Evolutionary conservation across 2,888 invertebrate genomes (phyloP).

Genomic region (Aleiodes testaceus): DNA sequence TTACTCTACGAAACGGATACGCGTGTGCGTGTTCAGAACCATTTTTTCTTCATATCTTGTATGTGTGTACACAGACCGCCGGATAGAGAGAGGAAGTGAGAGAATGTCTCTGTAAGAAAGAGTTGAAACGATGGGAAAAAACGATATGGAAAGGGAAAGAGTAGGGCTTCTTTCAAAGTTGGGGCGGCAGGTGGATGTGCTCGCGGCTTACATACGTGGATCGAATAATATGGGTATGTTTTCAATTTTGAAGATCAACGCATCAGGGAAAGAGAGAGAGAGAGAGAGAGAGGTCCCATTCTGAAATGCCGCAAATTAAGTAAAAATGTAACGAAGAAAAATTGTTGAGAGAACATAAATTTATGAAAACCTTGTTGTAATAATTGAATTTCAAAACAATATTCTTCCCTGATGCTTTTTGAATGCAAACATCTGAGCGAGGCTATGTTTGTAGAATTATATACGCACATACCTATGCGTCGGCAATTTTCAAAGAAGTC

Average conservation of each 20-base stretch:
- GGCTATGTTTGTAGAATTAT: conserved; percentile 25
- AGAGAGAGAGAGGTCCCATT: background rate
- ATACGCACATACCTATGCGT: conserved; percentile 46
- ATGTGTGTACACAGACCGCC: background rate
- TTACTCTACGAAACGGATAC: conserved; percentile 12
- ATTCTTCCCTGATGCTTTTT: conserved; percentile 42
- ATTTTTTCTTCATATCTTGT: background rate
- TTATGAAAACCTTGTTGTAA: conserved; percentile 7
- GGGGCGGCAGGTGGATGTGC: conserved; percentile 66
- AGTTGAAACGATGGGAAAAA: background rate
- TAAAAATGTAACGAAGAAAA: background rate
- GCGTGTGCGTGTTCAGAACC: conserved; percentile 41
- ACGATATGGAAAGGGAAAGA: background rate
- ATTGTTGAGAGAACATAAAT: background rate
- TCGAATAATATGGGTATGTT: conserved; percentile 28
- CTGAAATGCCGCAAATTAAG: background rate
- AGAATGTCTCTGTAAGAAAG: background rate
- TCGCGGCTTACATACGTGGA: conserved; percentile 47
- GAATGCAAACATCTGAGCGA: background rate
- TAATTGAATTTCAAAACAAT: conserved; percentile 57
- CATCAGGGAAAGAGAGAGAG: too few species aligned
- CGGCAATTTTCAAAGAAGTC: conserved; percentile 66
- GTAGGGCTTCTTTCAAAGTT: conserved; percentile 37
- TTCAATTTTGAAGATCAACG: background rate
- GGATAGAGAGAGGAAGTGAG: conserved; percentile 13